Evolutionary conservation across 2,113 vertebrate species (phyloP), one percentile per base, ranked within the genome.

Genomic region (Macquaria australasica): DNA sequence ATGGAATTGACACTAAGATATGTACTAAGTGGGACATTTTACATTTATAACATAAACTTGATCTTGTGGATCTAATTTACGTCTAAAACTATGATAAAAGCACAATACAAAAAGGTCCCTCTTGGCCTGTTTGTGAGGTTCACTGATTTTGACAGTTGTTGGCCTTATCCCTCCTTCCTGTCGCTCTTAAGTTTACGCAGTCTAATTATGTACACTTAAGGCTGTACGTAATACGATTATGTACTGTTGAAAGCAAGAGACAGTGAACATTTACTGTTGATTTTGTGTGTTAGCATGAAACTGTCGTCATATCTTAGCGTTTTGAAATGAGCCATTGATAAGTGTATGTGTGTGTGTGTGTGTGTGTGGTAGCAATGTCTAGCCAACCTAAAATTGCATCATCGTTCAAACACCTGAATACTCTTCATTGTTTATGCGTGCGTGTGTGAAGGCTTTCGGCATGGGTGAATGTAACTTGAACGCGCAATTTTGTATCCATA

Each of bases 161-260:
- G 82, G 51, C 81, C 66, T 72, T 63, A 53, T 76, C 67, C 50
- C 53, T 50, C 20, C 8, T 34, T 64, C 48, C 21, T 39, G 59
- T 72, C 67, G 34, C 56, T 77, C 14, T 53, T 45, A 55, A 48
- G 28, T 48, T 15, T 34, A 55, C 48, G 9, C 39, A 37, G 56
- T 71, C 21, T 8, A 83, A 83, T 70, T 69, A 70, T 11, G 37
- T 7, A 15, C 64, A 70, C 73, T 82, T 53, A 69, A 76, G 55
- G 34, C n/a, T 77, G 66, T 71, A 37, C 21, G 18, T 71, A 45
- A 71, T 41, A 2, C 8, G 68, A 71, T 70, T 43, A 56, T 16
- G 41, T 15, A 2, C n/a, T 1, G 21, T 37, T 77, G 66, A 71
- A 71, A 83, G 31, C 56, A 55, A 56, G 34, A 51, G 45, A 45